Base-by-base conservation (phyloP, 2,888 invertebrate species). In the Stictocephala bisonia region DNA sequence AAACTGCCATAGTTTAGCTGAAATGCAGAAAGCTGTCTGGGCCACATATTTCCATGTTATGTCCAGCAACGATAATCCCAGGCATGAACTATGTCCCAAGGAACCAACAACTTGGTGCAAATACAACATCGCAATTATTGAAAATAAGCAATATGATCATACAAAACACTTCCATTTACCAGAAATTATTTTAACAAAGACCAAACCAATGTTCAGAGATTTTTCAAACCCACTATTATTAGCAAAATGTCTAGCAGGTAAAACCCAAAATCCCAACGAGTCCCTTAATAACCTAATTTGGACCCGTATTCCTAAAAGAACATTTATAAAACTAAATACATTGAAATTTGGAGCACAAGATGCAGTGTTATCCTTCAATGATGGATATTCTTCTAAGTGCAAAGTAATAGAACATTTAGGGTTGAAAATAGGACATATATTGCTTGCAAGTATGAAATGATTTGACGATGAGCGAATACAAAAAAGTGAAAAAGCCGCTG, bases 1-100 rank as follows among this genome's bases (percentile, higher is more conserved):
- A 15, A 76, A 79, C 71, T 56, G 76, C n/a, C 51, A 78, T 69
- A 75, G 76, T 18, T 51, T 76, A 15, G 77, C 77, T 44, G 71
- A 73, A 4, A 80, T 80, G 79, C 78, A 78, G 56, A 75, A 76
- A 64, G 80, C 74, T 11, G 73, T 81, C 53, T 81, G 79, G 80
- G 78, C 80, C 9, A 75, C 75, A n/a, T 80, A 74, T 68, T 75
- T 73, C 24, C 79, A 80, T 67, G 75, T 77, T 64, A 41, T 40
- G 66, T 80, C 79, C n/a, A n/a, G n/a, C n/a, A n/a, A n/a, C n/a
- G n/a, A n/a, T n/a, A n/a, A n/a, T n/a, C 78, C 78, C n/a, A 72
- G 74, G 20, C 79, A 81, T 67, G 53, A 75, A 3, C 31, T 76
- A 41, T 80, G 80, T 76, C 79, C 79, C 15, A 64, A 41, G 51